phyloP scores from a whole-genome alignment of 1,140 invertebrate genomes.

The Melipona quadrifasciata region DNA sequence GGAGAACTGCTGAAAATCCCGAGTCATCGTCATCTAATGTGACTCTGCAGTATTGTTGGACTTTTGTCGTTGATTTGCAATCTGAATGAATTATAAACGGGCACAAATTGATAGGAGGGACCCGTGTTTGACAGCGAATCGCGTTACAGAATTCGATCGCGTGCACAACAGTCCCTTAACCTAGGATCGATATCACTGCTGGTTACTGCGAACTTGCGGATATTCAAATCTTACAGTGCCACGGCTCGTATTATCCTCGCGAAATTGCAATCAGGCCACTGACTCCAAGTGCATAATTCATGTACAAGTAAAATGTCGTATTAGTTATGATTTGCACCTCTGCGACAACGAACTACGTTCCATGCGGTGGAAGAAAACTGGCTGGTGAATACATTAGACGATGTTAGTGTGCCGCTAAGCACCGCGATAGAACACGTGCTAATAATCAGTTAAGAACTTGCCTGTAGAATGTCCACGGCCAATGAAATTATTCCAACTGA shows the following conservation, averaged over 20 bases:
- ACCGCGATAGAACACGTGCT: not conserved
- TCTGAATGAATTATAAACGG: conserved; percentile 11
- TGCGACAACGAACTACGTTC: not conserved
- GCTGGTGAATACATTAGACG: not conserved
- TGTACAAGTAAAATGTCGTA: conserved; percentile 27
- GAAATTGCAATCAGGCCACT: conserved; percentile 62
- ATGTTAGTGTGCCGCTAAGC: not conserved
- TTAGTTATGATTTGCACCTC: conserved; percentile 23
- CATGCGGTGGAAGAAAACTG: conserved; percentile 13
- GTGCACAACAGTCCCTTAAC: conserved; percentile 71
- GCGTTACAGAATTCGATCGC: conserved; percentile 75
- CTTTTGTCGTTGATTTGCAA: conserved; percentile 17
- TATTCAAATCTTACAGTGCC: conserved; percentile 71
- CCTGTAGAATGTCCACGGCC: not conserved
- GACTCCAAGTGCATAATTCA: conserved; percentile 23
- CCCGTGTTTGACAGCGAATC: conserved; percentile 48
- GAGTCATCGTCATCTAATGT: not conserved
- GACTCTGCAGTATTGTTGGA: not conserved
- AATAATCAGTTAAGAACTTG: not conserved
- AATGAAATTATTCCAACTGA: not conserved
- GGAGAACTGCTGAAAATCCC: not conserved
- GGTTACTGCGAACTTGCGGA: conserved; percentile 73
- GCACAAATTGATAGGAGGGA: conserved; percentile 43
- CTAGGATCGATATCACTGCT: conserved; percentile 78
- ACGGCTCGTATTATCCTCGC: conserved; percentile 63